These are phyloP conservation scores for Eutolmus rufibarbis DNA, from an alignment of 2,888 invertebrate species.

Conservation along the genomic window DNA sequence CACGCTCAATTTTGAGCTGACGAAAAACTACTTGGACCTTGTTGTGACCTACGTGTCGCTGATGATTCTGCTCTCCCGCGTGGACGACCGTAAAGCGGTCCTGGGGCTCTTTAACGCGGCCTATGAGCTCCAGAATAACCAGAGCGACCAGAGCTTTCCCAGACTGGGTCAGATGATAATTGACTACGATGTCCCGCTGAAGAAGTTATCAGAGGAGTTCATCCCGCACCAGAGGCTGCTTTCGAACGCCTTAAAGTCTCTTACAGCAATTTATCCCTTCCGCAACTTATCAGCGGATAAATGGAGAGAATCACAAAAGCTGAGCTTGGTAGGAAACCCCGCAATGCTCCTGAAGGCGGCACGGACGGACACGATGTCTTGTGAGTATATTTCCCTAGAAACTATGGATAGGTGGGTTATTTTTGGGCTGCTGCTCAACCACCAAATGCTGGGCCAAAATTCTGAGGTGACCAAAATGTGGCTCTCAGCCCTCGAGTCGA, in stretches of 20 bases:
- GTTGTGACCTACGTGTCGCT: slow-evolving; percentile 92
- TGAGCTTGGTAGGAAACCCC: slow-evolving; percentile 94
- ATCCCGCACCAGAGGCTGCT: slow-evolving; percentile 90
- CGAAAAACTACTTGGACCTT: slow-evolving; percentile 93
- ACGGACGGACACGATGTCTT: slow-evolving; percentile 94
- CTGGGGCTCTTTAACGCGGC: slow-evolving; percentile 97
- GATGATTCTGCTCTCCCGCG: slow-evolving; percentile 96
- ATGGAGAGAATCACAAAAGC: slow-evolving; percentile 90
- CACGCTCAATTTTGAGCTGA: slow-evolving; percentile 94
- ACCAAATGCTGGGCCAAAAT: slow-evolving; percentile 82
- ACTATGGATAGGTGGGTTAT: slow-evolving; percentile 97
- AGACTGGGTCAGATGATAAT: slow-evolving; percentile 96
- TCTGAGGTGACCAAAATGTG: slow-evolving; percentile 88
- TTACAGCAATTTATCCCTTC: slow-evolving; percentile 85
- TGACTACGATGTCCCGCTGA: slow-evolving; percentile 95
- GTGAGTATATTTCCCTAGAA: slow-evolving; percentile 96
- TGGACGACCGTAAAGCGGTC: slow-evolving; percentile 97
- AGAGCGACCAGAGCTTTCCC: slow-evolving; percentile 91
- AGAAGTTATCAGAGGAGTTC: slow-evolving; percentile 96
- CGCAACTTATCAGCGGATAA: slow-evolving; percentile 93
- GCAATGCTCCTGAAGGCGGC: slow-evolving; percentile 93
- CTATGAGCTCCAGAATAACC: slow-evolving; percentile 92
- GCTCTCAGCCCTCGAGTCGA: slow-evolving; percentile 88
- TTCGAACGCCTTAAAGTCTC: slow-evolving; percentile 84
- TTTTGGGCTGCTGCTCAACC: slow-evolving; percentile 90